A percentile compares a stretch with the other conserved stretches of the same genome.
These are phyloP conservation scores for Cercopithecus mona DNA, from an alignment of 2,113 vertebrate species.

Conservation along the genomic window DNA sequence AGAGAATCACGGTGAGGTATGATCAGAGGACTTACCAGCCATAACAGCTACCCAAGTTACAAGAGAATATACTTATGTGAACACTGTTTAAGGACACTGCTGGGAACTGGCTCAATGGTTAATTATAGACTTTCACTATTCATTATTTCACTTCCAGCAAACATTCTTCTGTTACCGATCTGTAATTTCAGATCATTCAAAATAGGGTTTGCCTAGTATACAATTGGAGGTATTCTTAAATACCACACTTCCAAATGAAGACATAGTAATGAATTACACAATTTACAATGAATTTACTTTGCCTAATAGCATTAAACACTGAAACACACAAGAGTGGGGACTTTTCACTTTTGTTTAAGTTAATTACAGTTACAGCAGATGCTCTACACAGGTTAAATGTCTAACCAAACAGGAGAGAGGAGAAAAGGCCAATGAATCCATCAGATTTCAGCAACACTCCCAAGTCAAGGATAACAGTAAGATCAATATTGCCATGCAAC, in stretches of 20 bases:
- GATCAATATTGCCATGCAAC: background rate
- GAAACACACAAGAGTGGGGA: background rate
- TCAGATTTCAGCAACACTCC: background rate
- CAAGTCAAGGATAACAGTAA: background rate
- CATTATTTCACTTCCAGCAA: background rate
- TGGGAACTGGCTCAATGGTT: background rate
- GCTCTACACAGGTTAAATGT: background rate
- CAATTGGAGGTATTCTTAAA: background rate
- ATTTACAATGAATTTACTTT: background rate
- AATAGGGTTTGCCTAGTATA: background rate
- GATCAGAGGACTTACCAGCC: background rate
- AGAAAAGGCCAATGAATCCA: background rate
- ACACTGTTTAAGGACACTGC: too few relatives aligned
- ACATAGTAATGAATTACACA: background rate
- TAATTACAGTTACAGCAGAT: background rate
- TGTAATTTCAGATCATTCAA: background rate
- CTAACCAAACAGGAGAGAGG: background rate
- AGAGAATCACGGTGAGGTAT: background rate
- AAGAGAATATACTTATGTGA: background rate
- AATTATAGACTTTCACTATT: background rate
- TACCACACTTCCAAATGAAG: background rate
- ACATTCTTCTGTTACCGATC: background rate
- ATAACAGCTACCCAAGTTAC: background rate
- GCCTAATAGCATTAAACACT: background rate
- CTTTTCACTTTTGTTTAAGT: background rate